These are phyloP conservation scores for Synanceia verrucosa DNA, from an alignment of 2,797 vertebrate species.

Conservation along the genomic window DNA sequence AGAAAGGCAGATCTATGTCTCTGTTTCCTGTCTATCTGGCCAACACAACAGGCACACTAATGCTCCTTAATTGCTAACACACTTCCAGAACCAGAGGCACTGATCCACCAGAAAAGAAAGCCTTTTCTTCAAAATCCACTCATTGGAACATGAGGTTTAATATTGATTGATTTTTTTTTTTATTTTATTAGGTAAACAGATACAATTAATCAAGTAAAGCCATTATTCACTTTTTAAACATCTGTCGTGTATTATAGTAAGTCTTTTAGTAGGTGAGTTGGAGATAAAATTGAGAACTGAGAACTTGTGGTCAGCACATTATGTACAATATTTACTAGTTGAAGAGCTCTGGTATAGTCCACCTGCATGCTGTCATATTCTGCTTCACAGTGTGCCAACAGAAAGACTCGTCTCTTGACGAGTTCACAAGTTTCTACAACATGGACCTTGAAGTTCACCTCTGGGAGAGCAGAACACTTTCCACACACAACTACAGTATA, in stretches of 20 bases:
- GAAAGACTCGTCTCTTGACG: background rate
- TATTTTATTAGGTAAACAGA: background rate
- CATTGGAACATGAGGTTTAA: background rate
- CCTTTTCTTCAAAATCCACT: background rate
- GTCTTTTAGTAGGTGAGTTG: background rate
- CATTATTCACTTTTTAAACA: background rate
- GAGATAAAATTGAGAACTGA: background rate
- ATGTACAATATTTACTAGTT: background rate
- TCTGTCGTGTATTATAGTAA: background rate
- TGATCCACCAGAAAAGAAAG: slow-evolving; percentile 26
- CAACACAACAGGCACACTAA: slow-evolving; percentile 49
- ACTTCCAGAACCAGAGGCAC: slow-evolving; percentile 33
- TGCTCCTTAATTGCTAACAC: slow-evolving; percentile 55
- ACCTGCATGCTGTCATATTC: slow-evolving; percentile 15
- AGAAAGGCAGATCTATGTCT: slow-evolving; percentile 30
- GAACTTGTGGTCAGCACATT: background rate
- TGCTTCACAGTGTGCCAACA: background rate
- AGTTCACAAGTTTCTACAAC: background rate
- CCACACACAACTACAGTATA: background rate
- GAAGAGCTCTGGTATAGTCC: slow-evolving; percentile 16
- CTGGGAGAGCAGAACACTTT: background rate
- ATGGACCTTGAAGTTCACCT: background rate
- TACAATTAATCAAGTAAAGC: background rate
- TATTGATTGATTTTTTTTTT: background rate
- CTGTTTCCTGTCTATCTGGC: slow-evolving; percentile 43